These are phyloP conservation scores for Aromia moschata DNA, from an alignment of 2,888 invertebrate species.

Conservation along the genomic window DNA sequence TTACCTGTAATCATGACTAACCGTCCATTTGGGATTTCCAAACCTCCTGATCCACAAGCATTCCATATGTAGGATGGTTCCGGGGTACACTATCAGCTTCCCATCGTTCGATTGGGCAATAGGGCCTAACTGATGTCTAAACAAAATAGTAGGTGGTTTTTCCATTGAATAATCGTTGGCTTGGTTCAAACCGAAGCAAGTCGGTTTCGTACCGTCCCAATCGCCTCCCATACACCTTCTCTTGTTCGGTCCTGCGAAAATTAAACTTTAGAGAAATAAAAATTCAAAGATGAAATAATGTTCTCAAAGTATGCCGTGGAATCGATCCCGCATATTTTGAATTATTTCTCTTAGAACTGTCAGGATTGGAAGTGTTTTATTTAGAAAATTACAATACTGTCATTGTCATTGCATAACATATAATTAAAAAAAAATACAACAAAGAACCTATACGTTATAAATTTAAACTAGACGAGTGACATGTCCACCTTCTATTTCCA, in stretches of 20 bases:
- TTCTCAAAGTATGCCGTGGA: too few relatives aligned
- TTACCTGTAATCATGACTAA: slow-evolving; percentile 72
- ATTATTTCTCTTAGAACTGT: too few relatives aligned
- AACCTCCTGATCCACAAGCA: slow-evolving; percentile 88
- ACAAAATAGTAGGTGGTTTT: slow-evolving; percentile 85
- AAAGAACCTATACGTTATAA: too few relatives aligned
- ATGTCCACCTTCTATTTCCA: too few relatives aligned
- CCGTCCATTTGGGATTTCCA: slow-evolving; percentile 87
- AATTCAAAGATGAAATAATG: too few relatives aligned
- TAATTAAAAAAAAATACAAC: too few relatives aligned
- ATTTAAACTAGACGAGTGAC: too few relatives aligned
- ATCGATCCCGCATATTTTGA: too few relatives aligned
- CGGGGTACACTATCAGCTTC: slow-evolving; percentile 84
- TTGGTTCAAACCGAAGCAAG: slow-evolving; percentile 84
- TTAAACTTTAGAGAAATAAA: not conserved
- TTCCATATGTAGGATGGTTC: slow-evolving; percentile 87
- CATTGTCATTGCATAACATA: too few relatives aligned
- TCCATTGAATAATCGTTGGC: slow-evolving; percentile 89
- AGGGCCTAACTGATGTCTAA: slow-evolving; percentile 82
- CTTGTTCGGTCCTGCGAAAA: slow-evolving; percentile 69
- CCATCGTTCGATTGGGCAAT: slow-evolving; percentile 90
- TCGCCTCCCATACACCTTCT: slow-evolving; percentile 80
- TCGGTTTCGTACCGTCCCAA: slow-evolving; percentile 83
- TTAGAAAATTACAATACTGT: too few relatives aligned
- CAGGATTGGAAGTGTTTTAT: too few relatives aligned